Percentiles rank a stretch among this genome's conserved stretches.
Conservation (phyloP, 2,113 vertebrate genomes). For the Crotalus helleri region DNA sequence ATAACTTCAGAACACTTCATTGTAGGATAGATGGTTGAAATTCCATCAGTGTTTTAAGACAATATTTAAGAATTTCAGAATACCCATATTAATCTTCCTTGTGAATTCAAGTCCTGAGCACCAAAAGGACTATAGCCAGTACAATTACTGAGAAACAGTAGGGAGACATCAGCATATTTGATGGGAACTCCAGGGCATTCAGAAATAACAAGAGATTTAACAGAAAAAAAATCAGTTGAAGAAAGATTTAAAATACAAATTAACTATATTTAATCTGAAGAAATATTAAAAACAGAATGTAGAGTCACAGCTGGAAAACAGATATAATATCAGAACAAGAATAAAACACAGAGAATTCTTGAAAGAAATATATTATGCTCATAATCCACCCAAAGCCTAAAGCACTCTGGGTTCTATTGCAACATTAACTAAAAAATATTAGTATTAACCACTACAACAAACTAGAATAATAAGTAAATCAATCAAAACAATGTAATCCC, state of each 20-base stretch:
- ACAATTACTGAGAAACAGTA: background rate
- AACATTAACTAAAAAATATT: background rate
- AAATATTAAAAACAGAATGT: background rate
- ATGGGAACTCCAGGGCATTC: background rate
- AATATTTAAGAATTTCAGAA: background rate
- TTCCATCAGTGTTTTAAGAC: background rate
- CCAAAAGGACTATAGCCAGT: background rate
- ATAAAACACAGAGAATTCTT: background rate
- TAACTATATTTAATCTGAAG: background rate
- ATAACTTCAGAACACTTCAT: background rate
- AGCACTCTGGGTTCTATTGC: background rate
- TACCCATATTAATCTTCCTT: background rate
- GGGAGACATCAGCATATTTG: background rate
- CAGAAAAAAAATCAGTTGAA: background rate
- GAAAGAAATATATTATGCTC: background rate
- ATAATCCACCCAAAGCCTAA: background rate
- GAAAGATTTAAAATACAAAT: background rate
- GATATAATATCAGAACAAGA: background rate
- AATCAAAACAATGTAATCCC: background rate
- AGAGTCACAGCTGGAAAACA: background rate
- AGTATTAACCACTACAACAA: background rate
- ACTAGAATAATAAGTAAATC: background rate
- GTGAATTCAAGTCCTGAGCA: background rate
- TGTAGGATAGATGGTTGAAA: background rate
- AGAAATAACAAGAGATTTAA: background rate